Evolutionary conservation across 1,140 invertebrate species (phyloP).

Genomic region (Trichogramma pretiosum): DNA sequence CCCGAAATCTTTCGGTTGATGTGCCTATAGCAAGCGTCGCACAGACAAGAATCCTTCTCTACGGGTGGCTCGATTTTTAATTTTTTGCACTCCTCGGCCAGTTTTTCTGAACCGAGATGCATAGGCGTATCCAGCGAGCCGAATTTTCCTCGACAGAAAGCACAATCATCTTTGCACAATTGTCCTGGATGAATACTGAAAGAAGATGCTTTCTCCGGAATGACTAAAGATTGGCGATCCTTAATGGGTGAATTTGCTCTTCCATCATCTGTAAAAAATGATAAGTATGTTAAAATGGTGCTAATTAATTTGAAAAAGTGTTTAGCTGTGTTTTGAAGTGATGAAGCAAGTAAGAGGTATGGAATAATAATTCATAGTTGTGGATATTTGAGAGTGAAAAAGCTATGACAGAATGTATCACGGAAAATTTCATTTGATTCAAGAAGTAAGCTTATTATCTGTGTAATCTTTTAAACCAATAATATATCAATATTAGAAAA

Average conservation of each 20-base stretch:
- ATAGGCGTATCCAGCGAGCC: constrained; percentile 75
- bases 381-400: too few species aligned
- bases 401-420: too few species aligned
- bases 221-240: constrained; percentile 59
- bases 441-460: too few species aligned
- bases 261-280: constrained; percentile 43
- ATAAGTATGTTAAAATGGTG: too few species aligned
- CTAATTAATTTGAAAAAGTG: too few species aligned
- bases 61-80: constrained; percentile 65
- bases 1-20: constrained; percentile 74
- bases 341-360: too few species aligned
- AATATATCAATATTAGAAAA: too few species aligned
- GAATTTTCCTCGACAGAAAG: constrained; percentile 77
- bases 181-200: constrained; percentile 75
- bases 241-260: constrained; percentile 40
- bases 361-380: too few species aligned
- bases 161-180: constrained; percentile 71
- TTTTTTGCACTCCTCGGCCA: constrained; percentile 65
- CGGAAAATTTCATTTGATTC: too few species aligned
- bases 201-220: constrained; percentile 76
- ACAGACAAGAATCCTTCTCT: constrained; percentile 70
- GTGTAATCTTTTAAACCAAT: too few species aligned
- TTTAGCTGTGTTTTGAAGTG: too few species aligned
- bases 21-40: constrained; percentile 75
- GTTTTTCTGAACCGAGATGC: constrained; percentile 76